Base-by-base conservation (phyloP, 2,113 vertebrate species). In the Miniopterus natalensis region DNA sequence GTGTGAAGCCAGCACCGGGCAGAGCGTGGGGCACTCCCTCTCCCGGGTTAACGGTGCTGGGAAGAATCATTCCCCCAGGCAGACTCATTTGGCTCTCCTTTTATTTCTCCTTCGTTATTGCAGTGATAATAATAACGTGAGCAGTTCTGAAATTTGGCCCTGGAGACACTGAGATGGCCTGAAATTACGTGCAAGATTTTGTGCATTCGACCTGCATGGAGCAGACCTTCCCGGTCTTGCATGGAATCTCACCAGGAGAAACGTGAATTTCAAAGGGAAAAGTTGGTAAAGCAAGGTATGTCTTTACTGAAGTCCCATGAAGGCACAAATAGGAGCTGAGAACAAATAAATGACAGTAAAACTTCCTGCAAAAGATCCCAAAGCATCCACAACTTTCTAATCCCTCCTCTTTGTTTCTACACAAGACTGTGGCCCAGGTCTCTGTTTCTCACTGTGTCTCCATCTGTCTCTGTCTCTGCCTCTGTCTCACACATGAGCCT, bases 101-200 rank as follows among this genome's bases (percentile, higher is more conserved):
- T 95, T 94, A 71, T 94, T 96, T 97, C 79, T 97, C 85, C 65
- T 81, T 78, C 77, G 4, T 84, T n/a, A 95, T 85, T 88, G 97
- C 27, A 47, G 91, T 25, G 31, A 83, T 71, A 77, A 68, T 68
- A 55, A 88, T 68, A 84, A 73, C 6, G 25, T 2, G 49, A 88
- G 73, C 23, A 0, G 0, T 25, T 90, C 80, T 74, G 75, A 45
- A 90, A 97, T 93, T 27, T 42, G 80, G 27, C 55, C 40, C 15
- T 81, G 77, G 42, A 71, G 61, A 85, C 31, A 8, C 55, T 15
- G 55, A 94, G 47, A 55, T 36, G 0, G 0, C 15, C 42, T 59
- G 21, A 36, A 96, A 95, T 51, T 13, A 25, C n/a, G 53, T 12
- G 23, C 15, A n/a, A 14, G 2, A 2, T 65, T 70, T 91, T 71